Percentiles rank a stretch among this genome's conserved stretches.
phyloP scores from a whole-genome alignment of 2,888 invertebrate genomes.

The Phaedon cochleariae region DNA sequence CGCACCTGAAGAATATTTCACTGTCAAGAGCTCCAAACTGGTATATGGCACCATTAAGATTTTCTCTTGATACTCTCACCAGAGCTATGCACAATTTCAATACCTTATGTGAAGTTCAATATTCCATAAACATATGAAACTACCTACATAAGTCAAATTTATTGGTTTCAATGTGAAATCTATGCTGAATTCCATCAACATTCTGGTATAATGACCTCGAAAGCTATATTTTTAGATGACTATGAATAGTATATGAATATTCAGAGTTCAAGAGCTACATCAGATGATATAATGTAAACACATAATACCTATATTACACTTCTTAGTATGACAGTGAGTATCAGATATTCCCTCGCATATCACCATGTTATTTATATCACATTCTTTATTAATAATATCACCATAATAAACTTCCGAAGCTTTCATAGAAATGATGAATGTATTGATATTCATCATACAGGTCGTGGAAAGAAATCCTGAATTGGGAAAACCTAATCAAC shows the following conservation, averaged over 20 bases:
- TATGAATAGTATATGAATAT: constrained; percentile 41
- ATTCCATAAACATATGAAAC: constrained; percentile 13
- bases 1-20: background rate
- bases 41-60: background rate
- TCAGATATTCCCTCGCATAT: too few species aligned
- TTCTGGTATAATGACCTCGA: constrained; percentile 49
- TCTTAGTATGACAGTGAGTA: too few species aligned
- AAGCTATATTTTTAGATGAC: constrained; percentile 49
- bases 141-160: constrained; percentile 29
- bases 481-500: too few species aligned
- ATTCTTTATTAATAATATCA: too few species aligned
- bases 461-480: too few species aligned
- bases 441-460: too few species aligned
- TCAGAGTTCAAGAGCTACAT: constrained; percentile 7
- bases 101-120: too few species aligned
- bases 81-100: background rate
- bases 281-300: constrained; percentile 8
- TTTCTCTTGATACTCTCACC: background rate
- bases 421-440: too few species aligned
- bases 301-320: background rate
- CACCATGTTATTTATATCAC: too few species aligned
- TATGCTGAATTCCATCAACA: constrained; percentile 35
- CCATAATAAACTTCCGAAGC: too few species aligned
- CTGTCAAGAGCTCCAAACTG: background rate
- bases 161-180: constrained; percentile 19